phyloP scores from a whole-genome alignment of 2,888 invertebrate species.

The Mylabris sibirica region DNA sequence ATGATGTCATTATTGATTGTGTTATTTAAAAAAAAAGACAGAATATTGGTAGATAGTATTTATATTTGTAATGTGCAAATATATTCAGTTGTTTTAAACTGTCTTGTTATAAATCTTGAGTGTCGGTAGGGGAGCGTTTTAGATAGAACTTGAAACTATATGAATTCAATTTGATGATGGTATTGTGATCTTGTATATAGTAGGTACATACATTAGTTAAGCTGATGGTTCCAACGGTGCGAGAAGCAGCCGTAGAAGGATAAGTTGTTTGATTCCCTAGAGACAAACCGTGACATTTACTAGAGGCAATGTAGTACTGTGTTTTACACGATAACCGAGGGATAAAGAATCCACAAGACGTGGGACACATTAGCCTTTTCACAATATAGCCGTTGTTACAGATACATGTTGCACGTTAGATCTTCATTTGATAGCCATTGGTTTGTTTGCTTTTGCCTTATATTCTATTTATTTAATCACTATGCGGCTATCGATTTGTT shows the following conservation, averaged over 20 bases:
- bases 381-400: slow-evolving; percentile 36
- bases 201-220: slow-evolving; percentile 35
- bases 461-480: slow-evolving; percentile 35
- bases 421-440: slow-evolving; percentile 34
- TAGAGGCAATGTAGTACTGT: slow-evolving; percentile 37
- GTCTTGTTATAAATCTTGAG: slow-evolving; percentile 14
- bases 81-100: slow-evolving; percentile 7
- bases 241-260: slow-evolving; percentile 32
- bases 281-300: slow-evolving; percentile 35
- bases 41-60: not conserved
- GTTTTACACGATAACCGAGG: slow-evolving; percentile 37
- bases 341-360: slow-evolving; percentile 38
- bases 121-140: slow-evolving; percentile 5
- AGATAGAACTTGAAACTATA: slow-evolving; percentile 18
- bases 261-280: slow-evolving; percentile 33
- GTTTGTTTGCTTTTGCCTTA: slow-evolving; percentile 23
- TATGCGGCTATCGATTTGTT: slow-evolving; percentile 30
- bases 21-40: not conserved
- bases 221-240: slow-evolving; percentile 34
- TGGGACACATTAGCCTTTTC: slow-evolving; percentile 39
- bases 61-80: slow-evolving; percentile 14
- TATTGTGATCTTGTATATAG: slow-evolving; percentile 35
- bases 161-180: slow-evolving; percentile 36
- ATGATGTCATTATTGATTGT: not conserved
- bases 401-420: slow-evolving; percentile 35